Percentiles rank a stretch among this genome's conserved stretches.
These are phyloP conservation scores for Tokudaia muenninki DNA, from an alignment of 2,797 vertebrate genomes.

Conservation along the genomic window DNA sequence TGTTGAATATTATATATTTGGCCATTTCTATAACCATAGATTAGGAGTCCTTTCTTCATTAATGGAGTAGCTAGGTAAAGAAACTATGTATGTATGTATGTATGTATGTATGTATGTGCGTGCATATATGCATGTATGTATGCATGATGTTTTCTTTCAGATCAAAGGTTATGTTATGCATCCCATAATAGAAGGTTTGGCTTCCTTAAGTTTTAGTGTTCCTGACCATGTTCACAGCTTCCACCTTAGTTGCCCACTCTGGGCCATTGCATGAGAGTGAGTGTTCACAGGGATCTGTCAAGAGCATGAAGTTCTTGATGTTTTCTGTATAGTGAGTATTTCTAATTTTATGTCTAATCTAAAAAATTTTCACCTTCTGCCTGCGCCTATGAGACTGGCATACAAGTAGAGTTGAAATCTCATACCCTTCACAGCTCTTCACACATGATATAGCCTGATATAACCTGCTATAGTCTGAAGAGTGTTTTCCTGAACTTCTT, in stretches of 20 bases:
- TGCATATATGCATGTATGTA: background rate
- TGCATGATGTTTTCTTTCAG: background rate
- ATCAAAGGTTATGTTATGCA: background rate
- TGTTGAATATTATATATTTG: background rate
- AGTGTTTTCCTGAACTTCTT: background rate
- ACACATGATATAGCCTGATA: background rate
- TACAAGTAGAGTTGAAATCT: background rate
- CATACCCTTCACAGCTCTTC: background rate
- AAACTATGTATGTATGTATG: background rate
- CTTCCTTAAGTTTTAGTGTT: background rate
- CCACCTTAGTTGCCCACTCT: background rate
- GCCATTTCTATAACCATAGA: background rate
- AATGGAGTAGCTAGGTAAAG: background rate
- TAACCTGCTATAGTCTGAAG: background rate
- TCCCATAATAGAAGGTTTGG: background rate
- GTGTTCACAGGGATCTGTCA: background rate
- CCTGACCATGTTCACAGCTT: background rate
- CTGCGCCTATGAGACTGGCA: background rate
- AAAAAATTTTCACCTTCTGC: background rate
- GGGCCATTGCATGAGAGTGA: background rate
- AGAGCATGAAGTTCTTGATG: background rate
- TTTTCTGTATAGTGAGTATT: background rate
- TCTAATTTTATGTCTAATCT: background rate
- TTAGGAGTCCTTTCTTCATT: background rate
- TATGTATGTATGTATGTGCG: background rate